phyloP scores from a whole-genome alignment of 2,113 vertebrate genomes.

The Sorex araneus region DNA sequence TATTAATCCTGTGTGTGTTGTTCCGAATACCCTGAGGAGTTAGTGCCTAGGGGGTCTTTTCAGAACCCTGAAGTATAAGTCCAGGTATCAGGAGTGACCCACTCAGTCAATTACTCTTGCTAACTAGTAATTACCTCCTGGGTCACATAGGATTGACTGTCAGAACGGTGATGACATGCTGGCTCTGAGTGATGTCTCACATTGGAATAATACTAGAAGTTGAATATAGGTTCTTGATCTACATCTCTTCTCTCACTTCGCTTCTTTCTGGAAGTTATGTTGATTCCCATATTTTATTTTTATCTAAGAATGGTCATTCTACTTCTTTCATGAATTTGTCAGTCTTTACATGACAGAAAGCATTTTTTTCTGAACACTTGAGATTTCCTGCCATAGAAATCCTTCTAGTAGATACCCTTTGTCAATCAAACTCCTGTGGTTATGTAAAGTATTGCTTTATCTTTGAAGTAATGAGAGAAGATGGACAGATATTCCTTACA shows the following conservation, averaged over 20 bases:
- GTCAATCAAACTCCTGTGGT: background rate
- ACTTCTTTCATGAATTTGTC: background rate
- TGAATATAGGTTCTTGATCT: background rate
- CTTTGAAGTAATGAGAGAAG: no score
- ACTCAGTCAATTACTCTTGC: background rate
- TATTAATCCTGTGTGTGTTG: background rate
- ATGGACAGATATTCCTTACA: background rate
- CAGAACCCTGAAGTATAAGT: background rate
- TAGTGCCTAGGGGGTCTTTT: background rate
- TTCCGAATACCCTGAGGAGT: background rate
- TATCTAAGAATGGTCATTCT: no score
- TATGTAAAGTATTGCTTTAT: background rate
- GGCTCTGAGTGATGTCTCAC: background rate
- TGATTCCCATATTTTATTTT: no score
- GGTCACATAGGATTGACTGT: background rate
- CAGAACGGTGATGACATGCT: background rate
- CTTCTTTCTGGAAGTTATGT: background rate
- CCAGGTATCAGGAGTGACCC: background rate
- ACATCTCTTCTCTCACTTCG: background rate
- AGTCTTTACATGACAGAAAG: background rate
- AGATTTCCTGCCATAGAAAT: background rate
- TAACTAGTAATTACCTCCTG: background rate
- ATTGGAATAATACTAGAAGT: background rate
- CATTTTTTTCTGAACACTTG: background rate
- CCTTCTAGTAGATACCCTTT: background rate